These are phyloP conservation scores for Rousettus madagascariensis DNA, from an alignment of 2,797 vertebrate genomes.

Conservation along the genomic window DNA sequence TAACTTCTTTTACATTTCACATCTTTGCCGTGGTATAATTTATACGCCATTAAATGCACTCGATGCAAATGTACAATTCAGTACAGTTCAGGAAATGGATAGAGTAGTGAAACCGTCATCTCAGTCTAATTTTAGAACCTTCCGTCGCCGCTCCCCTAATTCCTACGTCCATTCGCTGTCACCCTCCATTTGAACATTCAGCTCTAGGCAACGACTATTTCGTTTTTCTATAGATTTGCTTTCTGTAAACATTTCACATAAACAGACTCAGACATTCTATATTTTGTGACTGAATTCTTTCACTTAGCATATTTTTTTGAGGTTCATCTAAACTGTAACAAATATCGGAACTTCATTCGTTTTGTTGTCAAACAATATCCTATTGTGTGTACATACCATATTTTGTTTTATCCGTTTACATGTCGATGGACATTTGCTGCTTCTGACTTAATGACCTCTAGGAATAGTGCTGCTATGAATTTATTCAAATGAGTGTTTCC, in stretches of 20 bases:
- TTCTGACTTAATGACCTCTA: not conserved
- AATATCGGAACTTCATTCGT: not conserved
- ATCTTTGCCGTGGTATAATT: not conserved
- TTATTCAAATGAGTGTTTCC: not conserved
- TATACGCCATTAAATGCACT: not conserved
- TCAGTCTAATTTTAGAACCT: not conserved
- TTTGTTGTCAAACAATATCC: not conserved
- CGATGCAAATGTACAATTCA: not conserved
- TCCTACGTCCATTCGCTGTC: not conserved
- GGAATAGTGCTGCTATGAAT: not conserved
- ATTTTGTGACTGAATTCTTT: not conserved
- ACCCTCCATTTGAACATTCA: not conserved
- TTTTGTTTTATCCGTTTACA: not conserved
- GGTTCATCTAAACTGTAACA: not conserved
- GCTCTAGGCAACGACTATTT: not conserved
- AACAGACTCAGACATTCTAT: not conserved
- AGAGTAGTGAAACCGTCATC: not conserved
- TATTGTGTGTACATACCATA: not conserved
- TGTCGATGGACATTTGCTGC: not conserved
- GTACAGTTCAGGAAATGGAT: not conserved
- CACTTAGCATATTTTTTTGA: not conserved
- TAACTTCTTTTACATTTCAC: not conserved
- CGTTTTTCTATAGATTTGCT: not conserved
- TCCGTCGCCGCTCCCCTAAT: not conserved
- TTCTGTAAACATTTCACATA: not conserved